These are phyloP conservation scores for Hypanus sabinus DNA, from an alignment of 2,113 vertebrate species.

Conservation along the genomic window DNA sequence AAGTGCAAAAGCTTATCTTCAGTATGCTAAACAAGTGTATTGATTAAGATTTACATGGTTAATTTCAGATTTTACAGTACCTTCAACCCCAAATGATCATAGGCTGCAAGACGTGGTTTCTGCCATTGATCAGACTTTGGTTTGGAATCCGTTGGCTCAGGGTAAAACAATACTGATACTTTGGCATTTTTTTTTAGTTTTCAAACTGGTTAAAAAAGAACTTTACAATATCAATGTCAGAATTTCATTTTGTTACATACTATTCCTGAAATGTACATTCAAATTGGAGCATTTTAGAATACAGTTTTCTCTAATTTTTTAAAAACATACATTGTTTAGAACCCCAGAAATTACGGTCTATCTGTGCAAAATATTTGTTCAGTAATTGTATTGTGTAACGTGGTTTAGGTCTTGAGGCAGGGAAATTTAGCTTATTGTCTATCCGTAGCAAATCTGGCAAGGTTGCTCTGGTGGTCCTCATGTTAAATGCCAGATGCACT, in stretches of 20 bases:
- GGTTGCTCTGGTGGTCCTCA: neutral
- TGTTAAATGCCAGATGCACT: neutral
- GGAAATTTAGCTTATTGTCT: neutral
- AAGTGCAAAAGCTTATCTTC: neutral
- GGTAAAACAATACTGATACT: neutral
- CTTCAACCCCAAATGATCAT: conserved; percentile 13
- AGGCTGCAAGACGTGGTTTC: conserved; percentile 4
- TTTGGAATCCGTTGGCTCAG: neutral
- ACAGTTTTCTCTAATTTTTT: neutral
- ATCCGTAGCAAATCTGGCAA: neutral
- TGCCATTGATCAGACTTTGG: neutral
- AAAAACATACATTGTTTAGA: neutral
- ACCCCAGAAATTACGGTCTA: neutral
- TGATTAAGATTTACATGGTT: neutral
- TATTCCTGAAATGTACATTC: neutral
- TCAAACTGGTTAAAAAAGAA: neutral
- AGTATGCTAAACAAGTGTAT: neutral
- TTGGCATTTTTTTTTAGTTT: conserved; percentile 4
- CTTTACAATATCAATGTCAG: neutral
- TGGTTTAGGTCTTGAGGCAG: neutral
- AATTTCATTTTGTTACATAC: neutral
- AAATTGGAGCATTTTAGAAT: neutral
- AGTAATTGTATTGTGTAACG: neutral
- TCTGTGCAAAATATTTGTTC: neutral
- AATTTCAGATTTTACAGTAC: conserved; percentile 32